A percentile compares a stretch with the other conserved stretches of the same genome.
Conservation (phyloP, 64 coral and sea anemone species). For the Anthopleura sola region DNA sequence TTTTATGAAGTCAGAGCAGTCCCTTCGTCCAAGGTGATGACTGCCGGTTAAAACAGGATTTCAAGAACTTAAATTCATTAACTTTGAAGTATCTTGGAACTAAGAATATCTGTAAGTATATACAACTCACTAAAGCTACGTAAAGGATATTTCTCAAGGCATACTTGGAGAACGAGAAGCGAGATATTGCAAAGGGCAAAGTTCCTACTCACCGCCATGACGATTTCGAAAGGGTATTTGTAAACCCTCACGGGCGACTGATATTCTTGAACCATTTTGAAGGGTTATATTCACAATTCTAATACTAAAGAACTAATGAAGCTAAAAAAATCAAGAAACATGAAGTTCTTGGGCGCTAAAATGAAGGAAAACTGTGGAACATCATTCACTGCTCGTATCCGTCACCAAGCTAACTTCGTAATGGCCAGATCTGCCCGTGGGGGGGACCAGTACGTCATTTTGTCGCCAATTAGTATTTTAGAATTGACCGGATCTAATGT, state of each 20-base stretch:
- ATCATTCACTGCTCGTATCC: not conserved
- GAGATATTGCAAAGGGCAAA: not conserved
- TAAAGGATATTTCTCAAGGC: not conserved
- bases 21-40: not conserved
- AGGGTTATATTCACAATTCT: not conserved
- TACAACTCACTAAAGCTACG: not conserved
- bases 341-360: not conserved
- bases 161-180: not conserved
- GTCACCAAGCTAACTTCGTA: not conserved
- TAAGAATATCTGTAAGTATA: not conserved
- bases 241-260: constrained; percentile 98
- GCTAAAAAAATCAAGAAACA: not conserved
- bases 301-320: not conserved
- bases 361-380: not conserved
- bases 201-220: constrained; percentile 79
- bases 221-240: constrained; percentile 96
- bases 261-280: constrained; percentile 95
- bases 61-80: not conserved
- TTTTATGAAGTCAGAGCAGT: not conserved
- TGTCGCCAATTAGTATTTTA: not conserved
- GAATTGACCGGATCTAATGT: not conserved
- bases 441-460: not conserved
- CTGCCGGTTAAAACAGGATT: not conserved
- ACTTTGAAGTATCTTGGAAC: not conserved
- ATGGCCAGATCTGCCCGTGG: not conserved